These are phyloP conservation scores for Plebejus argus DNA, from an alignment of 2,888 invertebrate species.

Conservation along the genomic window DNA sequence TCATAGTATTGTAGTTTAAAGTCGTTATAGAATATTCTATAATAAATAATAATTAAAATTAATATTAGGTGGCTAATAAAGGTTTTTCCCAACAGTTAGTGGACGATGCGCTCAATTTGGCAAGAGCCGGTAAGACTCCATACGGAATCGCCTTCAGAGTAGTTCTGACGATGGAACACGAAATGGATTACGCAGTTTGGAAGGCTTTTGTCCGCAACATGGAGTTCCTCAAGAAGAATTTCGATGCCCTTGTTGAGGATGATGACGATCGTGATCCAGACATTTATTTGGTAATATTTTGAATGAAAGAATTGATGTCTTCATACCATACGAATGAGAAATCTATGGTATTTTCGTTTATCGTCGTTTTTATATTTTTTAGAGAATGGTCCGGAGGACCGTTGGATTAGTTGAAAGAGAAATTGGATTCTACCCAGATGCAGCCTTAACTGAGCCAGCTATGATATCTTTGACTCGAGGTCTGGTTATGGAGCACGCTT, in stretches of 20 bases:
- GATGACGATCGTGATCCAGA: slow-evolving; percentile 62
- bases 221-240: slow-evolving; percentile 64
- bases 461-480: slow-evolving; percentile 65
- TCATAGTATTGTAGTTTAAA: neutral
- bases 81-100: slow-evolving; percentile 79
- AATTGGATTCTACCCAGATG: slow-evolving; percentile 60
- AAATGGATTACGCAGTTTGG: slow-evolving; percentile 89
- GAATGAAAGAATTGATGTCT: too few relatives aligned
- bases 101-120: slow-evolving; percentile 88
- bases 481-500: slow-evolving; percentile 73
- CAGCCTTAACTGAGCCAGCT: slow-evolving; percentile 52
- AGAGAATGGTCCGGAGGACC: slow-evolving; percentile 67
- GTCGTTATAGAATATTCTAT: neutral
- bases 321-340: too few relatives aligned
- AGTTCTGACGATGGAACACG: slow-evolving; percentile 85
- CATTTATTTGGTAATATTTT: slow-evolving; percentile 62
- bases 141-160: slow-evolving; percentile 85
- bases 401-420: slow-evolving; percentile 57
- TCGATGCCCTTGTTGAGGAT: slow-evolving; percentile 51
- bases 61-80: neutral
- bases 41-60: neutral
- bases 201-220: slow-evolving; percentile 71
- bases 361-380: slow-evolving; percentile 33
- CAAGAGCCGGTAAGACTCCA: slow-evolving; percentile 82
- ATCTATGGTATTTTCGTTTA: too few relatives aligned